phyloP scores from a whole-genome alignment of 2,797 vertebrate species.

The Morelia viridis region DNA sequence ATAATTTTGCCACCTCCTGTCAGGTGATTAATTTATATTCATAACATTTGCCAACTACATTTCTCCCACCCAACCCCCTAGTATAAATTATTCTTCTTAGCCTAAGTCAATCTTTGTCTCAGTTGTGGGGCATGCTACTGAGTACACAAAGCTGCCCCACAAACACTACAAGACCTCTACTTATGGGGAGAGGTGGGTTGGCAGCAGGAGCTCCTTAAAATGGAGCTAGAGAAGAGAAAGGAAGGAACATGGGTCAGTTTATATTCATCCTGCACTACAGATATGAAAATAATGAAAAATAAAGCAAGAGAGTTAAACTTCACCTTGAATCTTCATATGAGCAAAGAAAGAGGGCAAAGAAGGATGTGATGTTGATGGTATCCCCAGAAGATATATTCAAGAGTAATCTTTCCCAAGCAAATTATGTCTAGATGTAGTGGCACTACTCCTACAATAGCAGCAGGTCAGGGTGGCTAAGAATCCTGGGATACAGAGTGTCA shows the following conservation, averaged over 20 bases:
- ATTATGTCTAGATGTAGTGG: not conserved
- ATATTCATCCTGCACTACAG: not conserved
- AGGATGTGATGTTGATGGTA: not conserved
- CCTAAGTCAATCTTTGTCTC: not conserved
- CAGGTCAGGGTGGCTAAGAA: not conserved
- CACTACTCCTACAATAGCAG: not conserved
- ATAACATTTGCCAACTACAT: not conserved
- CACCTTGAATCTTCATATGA: not conserved
- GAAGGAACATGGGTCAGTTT: not conserved
- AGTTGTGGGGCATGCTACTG: not conserved
- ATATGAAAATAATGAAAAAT: not conserved
- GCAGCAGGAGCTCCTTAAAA: not conserved
- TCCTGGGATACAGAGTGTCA: not conserved
- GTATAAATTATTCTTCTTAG: not conserved
- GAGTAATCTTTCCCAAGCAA: not conserved
- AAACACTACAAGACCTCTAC: not conserved
- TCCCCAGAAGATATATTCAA: not conserved
- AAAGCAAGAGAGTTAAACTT: not conserved
- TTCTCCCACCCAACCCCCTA: not conserved
- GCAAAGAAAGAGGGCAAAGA: not conserved
- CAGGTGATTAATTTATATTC: not conserved
- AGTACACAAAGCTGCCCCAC: not conserved
- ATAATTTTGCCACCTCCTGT: not conserved
- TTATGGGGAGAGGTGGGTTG: not conserved
- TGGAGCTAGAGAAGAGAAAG: not conserved